Conservation (phyloP, 2,888 invertebrate genomes). For the Cartodere bifasciata region DNA sequence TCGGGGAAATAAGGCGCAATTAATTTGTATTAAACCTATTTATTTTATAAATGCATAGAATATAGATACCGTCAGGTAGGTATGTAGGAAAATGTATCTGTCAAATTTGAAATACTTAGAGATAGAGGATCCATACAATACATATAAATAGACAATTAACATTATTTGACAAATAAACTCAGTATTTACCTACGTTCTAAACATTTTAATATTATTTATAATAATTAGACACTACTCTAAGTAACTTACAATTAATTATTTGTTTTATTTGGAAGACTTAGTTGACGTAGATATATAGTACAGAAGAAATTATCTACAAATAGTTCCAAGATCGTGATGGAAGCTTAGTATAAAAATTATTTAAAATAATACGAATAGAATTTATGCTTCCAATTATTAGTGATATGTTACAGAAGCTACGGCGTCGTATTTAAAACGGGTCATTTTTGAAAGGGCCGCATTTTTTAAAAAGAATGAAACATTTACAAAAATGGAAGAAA, state of each 20-base stretch:
- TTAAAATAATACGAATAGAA: constrained; percentile 26
- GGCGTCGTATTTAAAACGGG: not conserved
- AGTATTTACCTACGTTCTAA: too few species aligned
- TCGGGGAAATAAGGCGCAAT: too few species aligned
- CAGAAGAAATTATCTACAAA: constrained; percentile 11
- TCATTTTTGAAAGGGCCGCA: too few species aligned
- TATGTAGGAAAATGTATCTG: too few species aligned
- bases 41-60: too few species aligned
- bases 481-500: constrained; percentile 3
- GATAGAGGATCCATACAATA: too few species aligned
- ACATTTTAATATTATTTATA: not conserved
- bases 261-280: constrained; percentile 39
- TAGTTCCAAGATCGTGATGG: too few species aligned
- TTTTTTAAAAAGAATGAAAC: too few species aligned
- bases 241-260: constrained; percentile 37
- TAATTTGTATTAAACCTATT: too few species aligned
- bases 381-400: constrained; percentile 17
- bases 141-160: constrained; percentile 31
- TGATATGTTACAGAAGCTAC: not conserved
- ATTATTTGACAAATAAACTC: constrained; percentile 33
- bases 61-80: too few species aligned
- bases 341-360: not conserved
- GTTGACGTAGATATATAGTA: constrained; percentile 31
- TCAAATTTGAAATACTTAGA: too few species aligned
- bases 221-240: constrained; percentile 15